A percentile compares a stretch with the other conserved stretches of the same genome.
Conservation (phyloP, 2,797 vertebrate genomes). For the Catharus ustulatus region DNA sequence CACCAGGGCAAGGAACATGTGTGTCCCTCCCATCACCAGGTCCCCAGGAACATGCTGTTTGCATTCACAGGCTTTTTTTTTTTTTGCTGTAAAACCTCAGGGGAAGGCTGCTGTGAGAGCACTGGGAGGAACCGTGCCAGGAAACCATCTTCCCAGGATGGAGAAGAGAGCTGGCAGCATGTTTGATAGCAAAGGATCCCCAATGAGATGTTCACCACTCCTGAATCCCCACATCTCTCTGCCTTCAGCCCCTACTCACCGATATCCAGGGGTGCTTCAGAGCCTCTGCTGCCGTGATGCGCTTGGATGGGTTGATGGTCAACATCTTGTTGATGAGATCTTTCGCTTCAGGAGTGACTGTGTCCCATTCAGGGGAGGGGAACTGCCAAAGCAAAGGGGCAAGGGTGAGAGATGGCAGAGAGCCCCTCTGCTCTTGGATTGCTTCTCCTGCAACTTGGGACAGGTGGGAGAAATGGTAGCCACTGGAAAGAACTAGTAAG, state of each 20-base stretch:
- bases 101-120: background rate
- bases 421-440: background rate
- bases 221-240: background rate
- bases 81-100: background rate
- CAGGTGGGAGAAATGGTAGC: background rate
- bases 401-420: background rate
- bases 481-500: background rate
- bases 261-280: conserved; percentile 98
- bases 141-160: background rate
- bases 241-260: conserved; percentile 56
- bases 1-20: background rate
- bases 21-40: background rate
- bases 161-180: background rate
- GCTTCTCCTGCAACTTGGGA: background rate
- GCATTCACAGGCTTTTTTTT: background rate
- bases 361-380: conserved; percentile 97
- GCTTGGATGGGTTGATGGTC: conserved; percentile 94
- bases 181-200: background rate
- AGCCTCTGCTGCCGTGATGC: conserved; percentile 91
- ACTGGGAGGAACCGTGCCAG: background rate
- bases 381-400: conserved; percentile 81
- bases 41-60: background rate
- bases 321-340: conserved; percentile 98
- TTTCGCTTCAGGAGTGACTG: conserved; percentile 96
- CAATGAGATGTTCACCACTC: background rate